Base-by-base conservation (phyloP, 2,797 vertebrate genomes). In the Fratercula arctica region DNA sequence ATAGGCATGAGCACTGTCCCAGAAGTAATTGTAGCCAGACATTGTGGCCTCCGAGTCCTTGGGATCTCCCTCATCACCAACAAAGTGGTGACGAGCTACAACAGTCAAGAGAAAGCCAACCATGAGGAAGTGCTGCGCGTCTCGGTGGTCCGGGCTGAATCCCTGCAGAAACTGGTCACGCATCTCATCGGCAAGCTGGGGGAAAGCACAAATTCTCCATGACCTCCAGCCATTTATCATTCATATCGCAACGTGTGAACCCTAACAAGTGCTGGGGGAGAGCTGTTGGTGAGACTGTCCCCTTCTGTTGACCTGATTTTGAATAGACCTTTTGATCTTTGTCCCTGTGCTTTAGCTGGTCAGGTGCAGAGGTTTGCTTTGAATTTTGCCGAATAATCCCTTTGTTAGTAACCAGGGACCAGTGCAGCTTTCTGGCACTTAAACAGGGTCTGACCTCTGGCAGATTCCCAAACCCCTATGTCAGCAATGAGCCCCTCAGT, bases 51-150 rank as follows among this genome's bases (percentile, higher is more conserved):
- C 54, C 97, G 98, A 4, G 98, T 99, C 73, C 95, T 99, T 21
- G 99, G 99, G 56, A 95, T 99, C 75, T 99, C 99, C 24, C 98
- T 99, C 74, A 98, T 99, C 96, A 99, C 99, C 95, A 99, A 99
- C 97, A 98, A 98, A 61, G 98, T 93, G 3, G 98, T 98, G 93
- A 95, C 73, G 25, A 98, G 98, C 88, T 99, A 99, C 13, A 84
- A 92, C 85, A 98, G 97, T 43, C 9, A 90, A 3, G 97, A 98
- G 72, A 97, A 77, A 13, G 96, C 98, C 31, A 98, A 98, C 96
- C 99, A 99, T 0, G 93, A 97, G 20, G 98, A 98, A 63, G 98
- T 99, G 59, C 98, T 99, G 93, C 95, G 67, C 39, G 4, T 94
- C 77, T 94, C 91, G 0, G 68, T 74, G 80, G 70, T 94, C 20